Base-by-base conservation (phyloP, 2,888 invertebrate species). In the Drosophila picticornis region DNA sequence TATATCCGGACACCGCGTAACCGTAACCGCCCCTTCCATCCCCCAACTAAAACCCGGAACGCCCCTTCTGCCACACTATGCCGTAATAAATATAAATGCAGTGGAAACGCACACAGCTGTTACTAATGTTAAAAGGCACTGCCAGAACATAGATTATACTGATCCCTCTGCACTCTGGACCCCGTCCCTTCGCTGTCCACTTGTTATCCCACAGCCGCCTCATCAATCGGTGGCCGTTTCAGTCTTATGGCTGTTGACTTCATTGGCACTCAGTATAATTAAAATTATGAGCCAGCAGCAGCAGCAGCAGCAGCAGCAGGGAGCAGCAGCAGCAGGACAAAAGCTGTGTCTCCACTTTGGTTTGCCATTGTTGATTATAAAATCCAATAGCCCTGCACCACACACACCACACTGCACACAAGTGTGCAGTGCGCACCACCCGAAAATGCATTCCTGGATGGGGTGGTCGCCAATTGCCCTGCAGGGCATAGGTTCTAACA, bases 191-290 rank as follows among this genome's bases (percentile, higher is more conserved):
- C n/a, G 27, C 38, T 6, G 9, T 2, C 25, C 46, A 46, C 27
- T 36, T 55, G 53, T 6, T 55, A 46, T 25, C 32, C 25, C 51
- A 22, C 50, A 19, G 25, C 72, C 72, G 69, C 82, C 75, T 60
- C 87, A 87, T 85, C 87, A 87, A 85, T 87, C 83, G 88, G 67
- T 71, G 67, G 60, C 67, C 86, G 77, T 59, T 86, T 86, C 77
- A 75, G 79, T 77, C 85, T 87, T 85, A 83, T 85, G 83, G 83
- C 82, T 85, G 80, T 82, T 87, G 86, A 88, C 89, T 88, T 86
- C 89, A 89, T 90, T 89, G 89, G 85, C 89, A 89, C 88, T 89
- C 90, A 90, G 87, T 89, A 89, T 89, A 89, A 89, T 89, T 89
- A 89, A 90, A 89, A 89, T 89, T 88, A 90, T 90, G 89, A 85